Evolutionary conservation across 2,113 vertebrate species (phyloP), one percentile per base, ranked within the genome.

Genomic region (Pimephales promelas): DNA sequence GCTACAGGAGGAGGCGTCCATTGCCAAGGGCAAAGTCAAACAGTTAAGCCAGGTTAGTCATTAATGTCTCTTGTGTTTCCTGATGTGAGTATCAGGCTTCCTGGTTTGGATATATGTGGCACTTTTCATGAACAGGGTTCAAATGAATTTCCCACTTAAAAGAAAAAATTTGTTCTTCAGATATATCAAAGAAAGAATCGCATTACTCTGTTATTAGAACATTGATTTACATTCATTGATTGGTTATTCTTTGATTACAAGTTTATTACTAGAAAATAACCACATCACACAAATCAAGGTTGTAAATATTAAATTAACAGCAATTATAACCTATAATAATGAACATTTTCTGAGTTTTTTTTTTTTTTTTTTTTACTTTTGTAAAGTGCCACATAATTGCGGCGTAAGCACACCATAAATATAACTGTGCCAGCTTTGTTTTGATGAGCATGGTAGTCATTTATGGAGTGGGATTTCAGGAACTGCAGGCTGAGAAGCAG

Each of bases 401-500:
- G 8, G 8, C 9, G 2, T 10, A 45, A 71, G n/a, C 11, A 14
- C 3, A 10, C 70, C 7, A 43, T 78, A 78, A 14, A 24, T 40
- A n/a, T 40, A 5, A 28, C 7, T 22, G 1, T 77, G n/a, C n/a
- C 3, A 77, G 54, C 54, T 59, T 59, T 56, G 20, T 11, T 76
- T 56, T 34, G 49, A 20, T 28, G 40, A 62, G 8, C 40, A 47
- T 66, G 18, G 24, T 47, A 8, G 40, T 66, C 34, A 79, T 79
- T 49, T n/a, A 8, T 43, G 61, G 61, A 54, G 14, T 54, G 22
- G 57, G 13, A 22, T 31, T 57, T 82, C 83, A 99, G 98, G 98
- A 99, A 92, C 93, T 99, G 90, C 94, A 97, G 83, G 85, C 94
- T 75, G 97, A 98, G 85, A 99, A 99, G 91, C 97, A 98, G 89